Base-by-base conservation (phyloP, 1,140 invertebrate genomes). In the Drosophila guanche region DNA sequence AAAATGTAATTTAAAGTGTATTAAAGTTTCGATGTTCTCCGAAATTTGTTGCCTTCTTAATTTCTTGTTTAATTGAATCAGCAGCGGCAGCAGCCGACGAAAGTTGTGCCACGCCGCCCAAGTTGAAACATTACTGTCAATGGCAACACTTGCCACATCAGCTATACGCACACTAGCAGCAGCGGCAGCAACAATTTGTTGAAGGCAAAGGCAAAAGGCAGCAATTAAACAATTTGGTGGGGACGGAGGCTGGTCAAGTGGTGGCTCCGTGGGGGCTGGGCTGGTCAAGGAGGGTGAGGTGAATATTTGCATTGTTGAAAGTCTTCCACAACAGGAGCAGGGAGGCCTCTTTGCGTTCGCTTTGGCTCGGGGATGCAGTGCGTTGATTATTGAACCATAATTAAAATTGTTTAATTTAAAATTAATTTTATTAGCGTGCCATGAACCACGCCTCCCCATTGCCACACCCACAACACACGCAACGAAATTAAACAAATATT, bases 321-420 rank as follows among this genome's bases (percentile, higher is more conserved):
- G 60, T 66, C 55, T 67, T 55, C 54, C 59, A 78, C 55, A 77
- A 72, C 61, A 67, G 46, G 59, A 20, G n/a, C 56, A 20, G 16
- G 16, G 16, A 20, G 16, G 16, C 16, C 16, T 20, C 60, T 29
- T 16, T 12, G 52, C 10, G 22, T 8, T 22, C 25, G 4, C 33
- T 45, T 5, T 56, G n/a, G 43, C 23, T n/a, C 7, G 22, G 16
- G 14, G 52, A 52, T 14, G 59, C 61, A 48, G 47, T 55, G 71
- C 74, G 61, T 67, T 77, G 65, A 76, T 63, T 77, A 77, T 77
- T 77, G 75, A 77, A 77, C 65, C 75, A 60, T 77, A 77, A 77
- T 77, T 77, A 77, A 77, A 77, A 77, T 77, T 77, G 74, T 77
- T 77, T 77, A 71, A 77, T 77, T 77, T 77, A 71, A 77, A 77